Percentiles rank a stretch among this genome's conserved stretches.
These are phyloP conservation scores for Cettia cetti DNA, from an alignment of 2,113 vertebrate genomes.

Conservation along the genomic window DNA sequence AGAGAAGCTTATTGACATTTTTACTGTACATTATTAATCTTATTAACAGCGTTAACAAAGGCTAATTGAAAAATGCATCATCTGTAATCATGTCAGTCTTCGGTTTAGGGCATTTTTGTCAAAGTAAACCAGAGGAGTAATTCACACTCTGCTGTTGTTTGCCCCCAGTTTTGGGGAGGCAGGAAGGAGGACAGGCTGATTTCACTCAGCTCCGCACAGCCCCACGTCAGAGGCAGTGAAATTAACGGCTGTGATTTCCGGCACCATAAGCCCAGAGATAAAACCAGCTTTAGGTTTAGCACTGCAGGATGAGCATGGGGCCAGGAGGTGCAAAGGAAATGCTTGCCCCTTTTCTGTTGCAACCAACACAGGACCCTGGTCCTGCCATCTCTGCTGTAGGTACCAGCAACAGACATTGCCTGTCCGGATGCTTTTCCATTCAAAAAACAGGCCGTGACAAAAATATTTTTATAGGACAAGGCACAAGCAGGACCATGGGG, in stretches of 20 bases:
- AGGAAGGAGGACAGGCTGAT: conserved; percentile 56
- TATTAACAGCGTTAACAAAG: conserved; percentile 74
- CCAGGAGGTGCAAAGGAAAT: not conserved
- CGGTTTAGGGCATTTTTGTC: conserved; percentile 66
- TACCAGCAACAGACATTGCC: not conserved
- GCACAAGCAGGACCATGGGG: accelerated
- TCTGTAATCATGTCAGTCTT: conserved; percentile 69
- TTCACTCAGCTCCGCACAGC: conserved; percentile 9
- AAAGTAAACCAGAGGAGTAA: conserved; percentile 64
- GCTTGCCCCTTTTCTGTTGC: not conserved
- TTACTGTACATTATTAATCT: conserved; percentile 73
- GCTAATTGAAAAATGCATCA: conserved; percentile 74
- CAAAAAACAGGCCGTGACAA: not conserved
- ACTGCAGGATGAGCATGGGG: not conserved
- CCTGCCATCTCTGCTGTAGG: not conserved
- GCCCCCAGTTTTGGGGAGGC: conserved; percentile 57
- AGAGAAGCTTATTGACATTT: conserved; percentile 72
- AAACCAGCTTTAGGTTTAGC: conserved; percentile 3
- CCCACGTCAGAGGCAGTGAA: conserved; percentile 20
- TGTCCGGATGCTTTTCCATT: not conserved
- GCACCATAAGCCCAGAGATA: conserved; percentile 45
- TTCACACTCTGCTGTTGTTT: conserved; percentile 57
- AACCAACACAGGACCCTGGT: not conserved
- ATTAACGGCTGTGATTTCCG: conserved; percentile 56
- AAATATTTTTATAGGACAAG: not conserved